Evolutionary conservation across 2,888 invertebrate genomes (phyloP).

Genomic region (Mongoloraphidia duomilia): DNA sequence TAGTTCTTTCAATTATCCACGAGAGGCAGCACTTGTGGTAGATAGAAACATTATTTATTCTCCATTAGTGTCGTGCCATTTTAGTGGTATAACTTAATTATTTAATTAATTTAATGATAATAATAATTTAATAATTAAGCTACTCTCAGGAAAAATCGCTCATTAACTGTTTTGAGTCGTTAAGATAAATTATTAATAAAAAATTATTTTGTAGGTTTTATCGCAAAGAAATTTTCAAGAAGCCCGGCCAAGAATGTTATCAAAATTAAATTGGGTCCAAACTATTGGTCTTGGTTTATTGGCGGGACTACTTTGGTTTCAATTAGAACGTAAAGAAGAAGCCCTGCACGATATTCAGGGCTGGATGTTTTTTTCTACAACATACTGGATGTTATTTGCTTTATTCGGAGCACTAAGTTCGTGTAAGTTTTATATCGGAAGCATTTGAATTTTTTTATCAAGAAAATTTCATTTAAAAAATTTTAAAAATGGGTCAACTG

Average conservation of each 20-base stretch:
- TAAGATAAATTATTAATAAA: neutral
- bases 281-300: constrained; percentile 55
- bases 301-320: constrained; percentile 66
- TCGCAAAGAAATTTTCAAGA: constrained; percentile 63
- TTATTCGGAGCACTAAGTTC: constrained; percentile 64
- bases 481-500: too few relatives aligned
- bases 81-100: too few relatives aligned
- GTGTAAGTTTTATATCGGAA: constrained; percentile 39
- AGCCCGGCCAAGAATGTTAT: constrained; percentile 59
- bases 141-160: neutral
- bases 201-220: constrained; percentile 34
- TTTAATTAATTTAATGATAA: too few relatives aligned
- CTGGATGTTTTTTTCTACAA: constrained; percentile 73
- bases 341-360: constrained; percentile 65
- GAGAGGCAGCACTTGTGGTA: too few relatives aligned
- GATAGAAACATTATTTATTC: too few relatives aligned
- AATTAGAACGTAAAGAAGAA: constrained; percentile 58
- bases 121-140: neutral
- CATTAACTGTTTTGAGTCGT: neutral
- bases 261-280: constrained; percentile 63
- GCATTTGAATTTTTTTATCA: neutral
- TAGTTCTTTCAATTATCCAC: too few relatives aligned
- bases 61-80: too few relatives aligned
- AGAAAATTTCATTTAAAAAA: too few relatives aligned
- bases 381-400: constrained; percentile 71